Base-by-base conservation (phyloP, 2,113 vertebrate species). In the Brienomyrus longianalis region DNA sequence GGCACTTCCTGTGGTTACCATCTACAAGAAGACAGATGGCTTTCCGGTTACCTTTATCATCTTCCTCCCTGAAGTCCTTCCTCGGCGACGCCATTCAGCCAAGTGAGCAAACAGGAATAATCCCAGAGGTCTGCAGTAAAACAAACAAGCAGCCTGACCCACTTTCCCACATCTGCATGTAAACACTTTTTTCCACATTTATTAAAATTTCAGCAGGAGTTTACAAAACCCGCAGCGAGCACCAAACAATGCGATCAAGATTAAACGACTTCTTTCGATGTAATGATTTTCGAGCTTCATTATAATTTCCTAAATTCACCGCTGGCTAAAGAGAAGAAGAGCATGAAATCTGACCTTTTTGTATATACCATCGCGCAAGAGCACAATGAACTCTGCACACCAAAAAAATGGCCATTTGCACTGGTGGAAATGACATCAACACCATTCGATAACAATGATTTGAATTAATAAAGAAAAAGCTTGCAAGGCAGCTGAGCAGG, bases 1-100 rank as follows among this genome's bases (percentile, higher is more conserved):
- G 91, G 88, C 93, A 93, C 74, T 92, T 91, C 89, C 91, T 91
- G 91, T 89, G 90, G 92, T 94, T 93, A 90, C 87, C 89, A 88
- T 93, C 90, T 89, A n/a, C 51, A 90, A 92, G 19, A 88, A 47
- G 83, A 48, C 91, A 91, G 91, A 92, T 92, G 89, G 89, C 87
- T 92, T 89, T 91, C 86, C 85, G 89, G 83, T 83, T 50, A 89
- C 48, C 45, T 48, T 62, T 23, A 84, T 10, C 23, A 13, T 59
- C n/a, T 52, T 10, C 39, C 39, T 50, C 39, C 45, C 87, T 19
- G 43, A 48, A 74, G 54, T 70, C 62, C 87, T 54, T 83, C 88
- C 47, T 77, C 15, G 3, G 70, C 7, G 1, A 11, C 27, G 8
- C 3, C 3, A 1, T 54, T 83, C 47, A 89, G 48, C 74, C 74